Evolutionary conservation across 2,888 invertebrate species (phyloP), one percentile per base, ranked within the genome.

Genomic region (Drosophila setosimentum): DNA sequence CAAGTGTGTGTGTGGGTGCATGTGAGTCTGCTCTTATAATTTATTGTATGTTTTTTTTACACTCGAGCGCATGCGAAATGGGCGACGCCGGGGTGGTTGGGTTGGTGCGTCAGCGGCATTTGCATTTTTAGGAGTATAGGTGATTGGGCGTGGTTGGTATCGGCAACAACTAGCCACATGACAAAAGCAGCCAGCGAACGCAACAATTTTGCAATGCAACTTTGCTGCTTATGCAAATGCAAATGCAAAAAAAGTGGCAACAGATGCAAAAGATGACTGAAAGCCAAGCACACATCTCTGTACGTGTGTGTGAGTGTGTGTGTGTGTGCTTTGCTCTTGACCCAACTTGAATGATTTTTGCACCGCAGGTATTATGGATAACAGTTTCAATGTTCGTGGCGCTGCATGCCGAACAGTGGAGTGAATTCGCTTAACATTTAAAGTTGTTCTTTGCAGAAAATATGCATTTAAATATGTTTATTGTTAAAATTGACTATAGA

Each of bases 1-100:
- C 29, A 48, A 42, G 29, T 18, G 11, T 29, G 6, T 40, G n/a
- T 65, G 50, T 45, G 76, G n/a, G 45, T 33, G 32, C 27, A 33
- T 48, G 29, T 57, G 53, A 29, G 58, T 51, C 66, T 49, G 72
- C 51, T 70, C 62, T 82, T 87, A 77, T 85, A 80, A 89, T 85
- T 87, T 80, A 89, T 87, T 89, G 71, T 85, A 82, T 82, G 83
- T 89, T 80, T 82, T 76, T 73, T 70, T 85, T 77, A 61, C 89
- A 78, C 88, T 86, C 60, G 85, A 87, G 75, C 69, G 82, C 78
- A 67, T 68, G 75, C 61, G 63, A 76, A 67, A 62, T 63, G 83
- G 18, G 54, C n/a, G 65, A 5, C 29, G 33, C 16, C 4, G 42
- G n/a, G 32, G 4, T 27, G 42, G 32, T 27, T 24, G 1, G 40